Percentiles rank a stretch among this genome's conserved stretches.
phyloP scores from a whole-genome alignment of 2,888 invertebrate genomes.

The Cyrtodaria siliqua region DNA sequence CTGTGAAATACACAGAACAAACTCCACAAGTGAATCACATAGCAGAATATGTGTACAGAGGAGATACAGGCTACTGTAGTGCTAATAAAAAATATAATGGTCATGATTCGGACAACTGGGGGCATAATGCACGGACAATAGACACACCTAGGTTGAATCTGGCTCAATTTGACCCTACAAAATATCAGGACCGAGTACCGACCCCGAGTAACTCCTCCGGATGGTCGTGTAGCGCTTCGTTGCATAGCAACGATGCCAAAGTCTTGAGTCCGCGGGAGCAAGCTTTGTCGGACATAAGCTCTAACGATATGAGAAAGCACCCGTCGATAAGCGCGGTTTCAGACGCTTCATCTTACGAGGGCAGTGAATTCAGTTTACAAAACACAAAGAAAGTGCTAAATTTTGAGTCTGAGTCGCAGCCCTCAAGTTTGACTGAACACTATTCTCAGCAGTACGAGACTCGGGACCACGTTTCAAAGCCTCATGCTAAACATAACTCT shows the following conservation, averaged over 20 bases:
- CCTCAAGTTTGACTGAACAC: constrained; percentile 56
- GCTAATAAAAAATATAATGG: constrained; percentile 40
- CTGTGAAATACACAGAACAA: constrained; percentile 28
- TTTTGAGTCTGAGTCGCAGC: constrained; percentile 71
- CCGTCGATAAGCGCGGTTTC: constrained; percentile 61
- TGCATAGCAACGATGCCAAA: constrained; percentile 70
- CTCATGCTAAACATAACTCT: constrained; percentile 8
- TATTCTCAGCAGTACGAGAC: constrained; percentile 29
- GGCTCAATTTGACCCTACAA: constrained; percentile 73
- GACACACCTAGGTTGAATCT: constrained; percentile 52
- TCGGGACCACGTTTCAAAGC: constrained; percentile 14
- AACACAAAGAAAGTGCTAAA: constrained; percentile 75
- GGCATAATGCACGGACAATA: constrained; percentile 27
- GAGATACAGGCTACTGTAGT: constrained; percentile 64
- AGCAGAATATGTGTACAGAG: constrained; percentile 29
- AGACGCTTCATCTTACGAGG: constrained; percentile 73
- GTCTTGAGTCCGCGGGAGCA: constrained; percentile 60
- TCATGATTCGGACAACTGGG: constrained; percentile 44
- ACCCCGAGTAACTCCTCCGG: constrained; percentile 73
- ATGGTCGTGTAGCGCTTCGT: constrained; percentile 74
- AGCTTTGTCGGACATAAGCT: constrained; percentile 63
- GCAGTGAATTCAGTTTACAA: constrained; percentile 74
- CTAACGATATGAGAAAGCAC: constrained; percentile 40
- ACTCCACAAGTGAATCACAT: constrained; percentile 48
- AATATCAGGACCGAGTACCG: constrained; percentile 72